Evolutionary conservation across 2,113 vertebrate genomes (phyloP).

Genomic region (Silurus asotus): DNA sequence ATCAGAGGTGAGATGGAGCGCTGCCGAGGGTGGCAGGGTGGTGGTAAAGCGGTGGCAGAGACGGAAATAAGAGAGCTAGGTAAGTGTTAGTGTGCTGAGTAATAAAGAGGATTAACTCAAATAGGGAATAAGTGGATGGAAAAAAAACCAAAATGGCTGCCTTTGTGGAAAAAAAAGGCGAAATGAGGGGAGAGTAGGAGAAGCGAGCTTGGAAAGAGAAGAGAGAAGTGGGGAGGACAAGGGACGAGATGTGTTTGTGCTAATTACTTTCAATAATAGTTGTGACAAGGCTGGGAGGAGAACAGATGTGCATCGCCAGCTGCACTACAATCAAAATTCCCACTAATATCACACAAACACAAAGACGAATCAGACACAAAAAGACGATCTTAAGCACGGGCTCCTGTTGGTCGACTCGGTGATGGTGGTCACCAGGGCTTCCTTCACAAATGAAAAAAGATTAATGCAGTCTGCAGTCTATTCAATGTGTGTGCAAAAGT

Average conservation of each 20-base stretch:
- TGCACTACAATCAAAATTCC: constrained; percentile 62
- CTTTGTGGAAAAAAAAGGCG: constrained; percentile 27
- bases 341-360: constrained; percentile 45
- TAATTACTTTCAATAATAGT: constrained; percentile 76
- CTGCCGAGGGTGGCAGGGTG: constrained; percentile 44
- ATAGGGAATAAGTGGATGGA: constrained; percentile 9
- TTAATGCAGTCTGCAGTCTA: too few species aligned
- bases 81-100: constrained; percentile 25
- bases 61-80: constrained; percentile 6
- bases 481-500: too few species aligned
- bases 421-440: too few species aligned
- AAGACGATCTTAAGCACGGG: not conserved
- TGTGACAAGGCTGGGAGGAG: constrained; percentile 66
- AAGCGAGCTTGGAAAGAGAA: not conserved
- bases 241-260: constrained; percentile 60
- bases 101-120: constrained; percentile 1
- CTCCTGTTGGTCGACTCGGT: too few species aligned
- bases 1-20: constrained; percentile 68
- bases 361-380: not conserved
- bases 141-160: constrained; percentile 20
- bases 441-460: too few species aligned
- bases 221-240: constrained; percentile 32
- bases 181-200: not conserved
- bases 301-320: constrained; percentile 66
- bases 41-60: not conserved